Percentiles rank a stretch among this genome's conserved stretches.
phyloP scores from a whole-genome alignment of 1,140 invertebrate genomes.

The Aphelinus certus region DNA sequence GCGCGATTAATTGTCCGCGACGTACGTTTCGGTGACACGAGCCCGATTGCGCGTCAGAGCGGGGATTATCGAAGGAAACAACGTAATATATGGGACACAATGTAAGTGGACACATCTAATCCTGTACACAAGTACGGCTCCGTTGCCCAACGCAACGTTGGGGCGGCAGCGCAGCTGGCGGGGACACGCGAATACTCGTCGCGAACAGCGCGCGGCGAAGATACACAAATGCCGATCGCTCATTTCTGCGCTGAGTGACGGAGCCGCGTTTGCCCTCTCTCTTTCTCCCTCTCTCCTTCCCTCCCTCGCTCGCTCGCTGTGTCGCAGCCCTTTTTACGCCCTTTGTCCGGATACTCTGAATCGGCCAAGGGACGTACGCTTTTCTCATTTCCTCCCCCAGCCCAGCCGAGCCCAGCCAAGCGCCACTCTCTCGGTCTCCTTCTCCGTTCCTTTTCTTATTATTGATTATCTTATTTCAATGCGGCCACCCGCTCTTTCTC shows the following conservation, averaged over 20 bases:
- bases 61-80: no score
- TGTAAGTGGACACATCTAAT: no score
- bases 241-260: slow-evolving; percentile 42
- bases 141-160: no score
- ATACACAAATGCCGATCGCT: slow-evolving; percentile 44
- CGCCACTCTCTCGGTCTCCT: neutral
- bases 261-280: slow-evolving; percentile 30
- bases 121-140: no score
- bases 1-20: no score
- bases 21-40: no score
- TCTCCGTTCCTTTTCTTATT: slow-evolving; percentile 39
- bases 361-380: slow-evolving; percentile 25
- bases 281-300: slow-evolving; percentile 16
- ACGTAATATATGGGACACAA: no score
- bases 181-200: no score
- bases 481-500: neutral
- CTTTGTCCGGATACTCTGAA: slow-evolving; percentile 42
- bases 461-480: slow-evolving; percentile 38
- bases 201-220: no score
- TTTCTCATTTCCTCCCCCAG: slow-evolving; percentile 39
- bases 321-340: slow-evolving; percentile 39
- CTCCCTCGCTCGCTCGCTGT: slow-evolving; percentile 34
- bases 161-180: no score
- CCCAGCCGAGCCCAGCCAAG: neutral
- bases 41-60: no score